A percentile compares a stretch with the other conserved stretches of the same genome.
These are phyloP conservation scores for Lycaena phlaeas DNA, from an alignment of 2,888 invertebrate genomes.

Conservation along the genomic window DNA sequence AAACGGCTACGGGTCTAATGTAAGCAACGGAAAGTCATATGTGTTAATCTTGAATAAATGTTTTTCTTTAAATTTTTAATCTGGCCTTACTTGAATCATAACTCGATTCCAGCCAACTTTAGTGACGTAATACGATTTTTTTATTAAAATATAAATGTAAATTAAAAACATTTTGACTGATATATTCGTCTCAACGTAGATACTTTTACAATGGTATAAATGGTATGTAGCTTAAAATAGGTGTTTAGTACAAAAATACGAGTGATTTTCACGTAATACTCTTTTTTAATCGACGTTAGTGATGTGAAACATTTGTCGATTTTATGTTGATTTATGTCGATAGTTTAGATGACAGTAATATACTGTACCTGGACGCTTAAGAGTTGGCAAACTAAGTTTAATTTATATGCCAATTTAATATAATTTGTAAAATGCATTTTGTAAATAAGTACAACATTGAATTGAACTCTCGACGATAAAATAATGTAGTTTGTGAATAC, in stretches of 20 bases:
- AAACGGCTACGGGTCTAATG: constrained; percentile 2
- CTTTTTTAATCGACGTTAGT: constrained; percentile 16
- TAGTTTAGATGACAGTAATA: constrained; percentile 10
- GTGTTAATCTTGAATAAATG: neutral
- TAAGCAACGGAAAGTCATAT: neutral
- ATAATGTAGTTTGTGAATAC: constrained; percentile 48
- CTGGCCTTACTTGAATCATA: constrained; percentile 57
- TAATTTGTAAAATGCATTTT: constrained; percentile 59
- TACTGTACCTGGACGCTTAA: constrained; percentile 15
- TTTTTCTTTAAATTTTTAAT: constrained; percentile 11
- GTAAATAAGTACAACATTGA: constrained; percentile 63
- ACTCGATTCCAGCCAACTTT: constrained; percentile 62
- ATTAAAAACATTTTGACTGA: constrained; percentile 67
- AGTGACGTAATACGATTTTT: constrained; percentile 28
- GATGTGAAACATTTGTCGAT: constrained; percentile 14
- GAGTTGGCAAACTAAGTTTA: constrained; percentile 14
- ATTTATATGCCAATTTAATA: constrained; percentile 27
- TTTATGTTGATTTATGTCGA: constrained; percentile 11
- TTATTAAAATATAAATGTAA: constrained; percentile 46
- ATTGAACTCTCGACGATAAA: constrained; percentile 38
- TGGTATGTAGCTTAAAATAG: constrained; percentile 58
- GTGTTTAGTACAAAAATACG: constrained; percentile 62
- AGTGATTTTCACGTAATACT: constrained; percentile 25
- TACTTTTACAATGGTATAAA: constrained; percentile 57
- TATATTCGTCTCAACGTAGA: constrained; percentile 65